Percentiles rank a stretch among this genome's conserved stretches.
Conservation (phyloP, 1,140 invertebrate genomes). For the Littorina saxatilis region DNA sequence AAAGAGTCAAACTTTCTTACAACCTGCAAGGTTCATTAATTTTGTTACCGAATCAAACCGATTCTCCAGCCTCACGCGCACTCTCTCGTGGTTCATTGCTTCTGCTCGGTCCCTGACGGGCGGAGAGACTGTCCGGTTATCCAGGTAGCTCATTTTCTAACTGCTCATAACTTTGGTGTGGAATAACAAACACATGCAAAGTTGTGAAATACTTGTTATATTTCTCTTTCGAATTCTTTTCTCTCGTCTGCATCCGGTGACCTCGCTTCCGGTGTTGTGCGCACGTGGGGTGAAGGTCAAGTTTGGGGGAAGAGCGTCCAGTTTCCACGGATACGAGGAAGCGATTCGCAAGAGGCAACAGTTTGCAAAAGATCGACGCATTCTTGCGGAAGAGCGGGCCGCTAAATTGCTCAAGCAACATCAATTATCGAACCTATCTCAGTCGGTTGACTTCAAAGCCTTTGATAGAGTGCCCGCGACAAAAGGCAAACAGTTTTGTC, state of each 20-base stretch:
- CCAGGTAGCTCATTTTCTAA: conserved; percentile 25
- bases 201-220: neutral
- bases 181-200: too few relatives aligned
- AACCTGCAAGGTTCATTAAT: too few relatives aligned
- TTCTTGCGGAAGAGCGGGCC: too few relatives aligned
- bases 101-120: conserved; percentile 32
- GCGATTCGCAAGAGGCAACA: too few relatives aligned
- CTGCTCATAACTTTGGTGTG: neutral
- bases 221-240: neutral
- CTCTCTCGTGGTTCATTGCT: neutral
- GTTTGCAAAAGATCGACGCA: too few relatives aligned
- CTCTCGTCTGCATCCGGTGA: conserved; percentile 37
- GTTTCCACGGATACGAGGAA: conserved; percentile 23
- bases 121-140: conserved; percentile 24
- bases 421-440: too few relatives aligned
- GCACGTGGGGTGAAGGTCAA: neutral
- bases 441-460: too few relatives aligned
- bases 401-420: too few relatives aligned
- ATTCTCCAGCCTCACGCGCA: conserved; percentile 31
- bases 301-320: neutral
- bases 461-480: too few relatives aligned
- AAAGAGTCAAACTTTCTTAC: too few relatives aligned
- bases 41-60: conserved; percentile 37
- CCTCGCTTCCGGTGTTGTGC: neutral
- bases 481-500: too few relatives aligned